Percentiles rank a stretch among this genome's conserved stretches.
Conservation (phyloP, 1,140 invertebrate genomes). For the Meloidogyne chitwoodi region DNA sequence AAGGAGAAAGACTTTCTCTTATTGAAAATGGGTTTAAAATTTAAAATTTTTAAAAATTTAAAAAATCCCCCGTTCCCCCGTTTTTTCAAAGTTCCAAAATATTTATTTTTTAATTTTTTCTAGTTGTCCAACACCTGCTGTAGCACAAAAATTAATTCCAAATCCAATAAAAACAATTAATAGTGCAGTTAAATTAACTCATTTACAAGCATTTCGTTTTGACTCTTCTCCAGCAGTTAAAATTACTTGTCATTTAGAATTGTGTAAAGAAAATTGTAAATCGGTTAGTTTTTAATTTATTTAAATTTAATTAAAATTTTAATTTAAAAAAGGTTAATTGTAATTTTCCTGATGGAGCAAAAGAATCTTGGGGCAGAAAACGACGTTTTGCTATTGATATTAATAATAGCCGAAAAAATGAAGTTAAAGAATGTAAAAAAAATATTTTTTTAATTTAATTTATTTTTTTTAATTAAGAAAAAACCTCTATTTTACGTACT, state of each 20-base stretch:
- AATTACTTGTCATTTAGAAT: slow-evolving; percentile 55
- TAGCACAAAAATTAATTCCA: slow-evolving; percentile 58
- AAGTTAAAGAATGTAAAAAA: slow-evolving; percentile 55
- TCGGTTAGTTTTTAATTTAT: slow-evolving; percentile 25
- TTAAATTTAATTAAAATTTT: neutral
- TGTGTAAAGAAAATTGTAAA: slow-evolving; percentile 58
- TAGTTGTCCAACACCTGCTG: slow-evolving; percentile 58
- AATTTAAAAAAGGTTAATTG: slow-evolving; percentile 40
- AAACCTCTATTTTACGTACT: neutral
- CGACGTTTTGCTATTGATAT: slow-evolving; percentile 47
- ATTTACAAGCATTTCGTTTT: slow-evolving; percentile 59
- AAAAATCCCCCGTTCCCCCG: no score
- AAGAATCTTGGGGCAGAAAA: slow-evolving; percentile 57
- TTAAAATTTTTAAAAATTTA: neutral
- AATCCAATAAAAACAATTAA: slow-evolving; percentile 48
- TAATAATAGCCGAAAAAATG: neutral
- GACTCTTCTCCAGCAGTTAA: slow-evolving; percentile 50
- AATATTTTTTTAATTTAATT: neutral
- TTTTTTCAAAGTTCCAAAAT: no score
- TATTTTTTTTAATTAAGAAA: neutral
- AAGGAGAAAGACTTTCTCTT: slow-evolving; percentile 48
- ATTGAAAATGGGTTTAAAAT: slow-evolving; percentile 46
- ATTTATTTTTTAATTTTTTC: neutral
- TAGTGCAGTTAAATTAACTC: slow-evolving; percentile 53
- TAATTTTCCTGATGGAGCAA: slow-evolving; percentile 40